Conservation (phyloP, 2,888 invertebrate species). For the Lepidochrysops patricia region DNA sequence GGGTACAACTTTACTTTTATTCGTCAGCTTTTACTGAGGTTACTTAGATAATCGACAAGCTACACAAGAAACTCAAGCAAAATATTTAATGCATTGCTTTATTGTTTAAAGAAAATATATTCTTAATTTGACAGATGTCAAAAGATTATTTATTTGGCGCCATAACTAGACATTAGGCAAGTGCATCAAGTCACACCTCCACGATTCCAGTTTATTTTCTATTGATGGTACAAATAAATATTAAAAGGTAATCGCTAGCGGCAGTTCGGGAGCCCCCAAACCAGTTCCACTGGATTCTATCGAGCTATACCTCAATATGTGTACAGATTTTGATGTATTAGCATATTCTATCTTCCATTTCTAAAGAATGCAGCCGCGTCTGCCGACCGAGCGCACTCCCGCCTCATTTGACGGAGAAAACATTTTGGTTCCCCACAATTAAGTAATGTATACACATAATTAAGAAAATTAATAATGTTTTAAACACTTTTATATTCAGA, state of each 20-base stretch:
- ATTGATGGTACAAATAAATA: constrained; percentile 9
- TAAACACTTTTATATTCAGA: too few relatives aligned
- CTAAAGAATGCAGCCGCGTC: background rate
- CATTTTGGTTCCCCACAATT: too few relatives aligned
- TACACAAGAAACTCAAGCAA: too few relatives aligned
- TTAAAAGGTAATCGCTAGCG: constrained; percentile 5
- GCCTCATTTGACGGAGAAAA: background rate
- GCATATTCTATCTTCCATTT: constrained; percentile 7
- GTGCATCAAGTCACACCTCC: background rate
- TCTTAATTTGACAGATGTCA: background rate
- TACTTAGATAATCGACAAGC: too few relatives aligned
- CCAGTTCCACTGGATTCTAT: constrained; percentile 11
- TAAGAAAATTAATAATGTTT: too few relatives aligned
- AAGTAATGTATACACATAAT: too few relatives aligned
- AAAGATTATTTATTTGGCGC: background rate
- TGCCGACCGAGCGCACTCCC: background rate
- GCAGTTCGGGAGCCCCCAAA: constrained; percentile 7
- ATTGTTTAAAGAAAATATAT: background rate
- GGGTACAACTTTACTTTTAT: too few relatives aligned
- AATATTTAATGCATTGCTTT: background rate
- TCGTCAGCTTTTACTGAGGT: too few relatives aligned
- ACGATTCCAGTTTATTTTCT: background rate
- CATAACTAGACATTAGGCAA: background rate
- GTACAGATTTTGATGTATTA: constrained; percentile 12
- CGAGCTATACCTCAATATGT: constrained; percentile 3